Evolutionary conservation across 1,140 invertebrate species (phyloP).

Genomic region (Cecropterus lyciades): DNA sequence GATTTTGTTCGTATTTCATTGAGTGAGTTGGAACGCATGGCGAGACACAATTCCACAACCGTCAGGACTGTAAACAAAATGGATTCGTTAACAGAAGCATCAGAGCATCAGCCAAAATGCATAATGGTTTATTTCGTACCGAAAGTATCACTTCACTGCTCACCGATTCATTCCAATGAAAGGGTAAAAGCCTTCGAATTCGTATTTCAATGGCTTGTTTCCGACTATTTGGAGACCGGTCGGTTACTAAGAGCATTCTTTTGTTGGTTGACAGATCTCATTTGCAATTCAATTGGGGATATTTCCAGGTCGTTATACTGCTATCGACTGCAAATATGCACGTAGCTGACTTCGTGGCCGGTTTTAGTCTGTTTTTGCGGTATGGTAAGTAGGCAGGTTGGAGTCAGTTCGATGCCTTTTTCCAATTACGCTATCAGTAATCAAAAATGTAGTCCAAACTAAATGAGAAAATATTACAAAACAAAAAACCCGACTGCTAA

Average conservation of each 20-base stretch:
- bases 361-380: slow-evolving; percentile 24
- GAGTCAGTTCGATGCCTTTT: too few relatives aligned
- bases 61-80: background rate
- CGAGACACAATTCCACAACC: background rate
- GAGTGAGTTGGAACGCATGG: background rate
- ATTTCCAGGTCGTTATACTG: slow-evolving; percentile 36
- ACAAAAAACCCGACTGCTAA: too few relatives aligned
- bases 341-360: background rate
- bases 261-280: slow-evolving; percentile 57
- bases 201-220: slow-evolving; percentile 45
- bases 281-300: slow-evolving; percentile 56
- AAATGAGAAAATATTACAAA: too few relatives aligned
- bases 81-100: background rate
- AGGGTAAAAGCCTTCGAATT: slow-evolving; percentile 34
- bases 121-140: slow-evolving; percentile 18
- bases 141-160: slow-evolving; percentile 24
- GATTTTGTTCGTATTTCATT: too few relatives aligned
- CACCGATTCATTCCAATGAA: slow-evolving; percentile 29
- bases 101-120: slow-evolving; percentile 12
- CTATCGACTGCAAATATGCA: slow-evolving; percentile 37
- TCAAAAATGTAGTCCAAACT: too few relatives aligned
- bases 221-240: slow-evolving; percentile 45
- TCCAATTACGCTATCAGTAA: slow-evolving; percentile 10
- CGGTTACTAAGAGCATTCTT: slow-evolving; percentile 56
- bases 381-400: slow-evolving; percentile 4